A percentile compares a stretch with the other conserved stretches of the same genome.
Evolutionary conservation across 2,797 vertebrate genomes (phyloP).

Genomic region (Stomatorhinus walkeri): DNA sequence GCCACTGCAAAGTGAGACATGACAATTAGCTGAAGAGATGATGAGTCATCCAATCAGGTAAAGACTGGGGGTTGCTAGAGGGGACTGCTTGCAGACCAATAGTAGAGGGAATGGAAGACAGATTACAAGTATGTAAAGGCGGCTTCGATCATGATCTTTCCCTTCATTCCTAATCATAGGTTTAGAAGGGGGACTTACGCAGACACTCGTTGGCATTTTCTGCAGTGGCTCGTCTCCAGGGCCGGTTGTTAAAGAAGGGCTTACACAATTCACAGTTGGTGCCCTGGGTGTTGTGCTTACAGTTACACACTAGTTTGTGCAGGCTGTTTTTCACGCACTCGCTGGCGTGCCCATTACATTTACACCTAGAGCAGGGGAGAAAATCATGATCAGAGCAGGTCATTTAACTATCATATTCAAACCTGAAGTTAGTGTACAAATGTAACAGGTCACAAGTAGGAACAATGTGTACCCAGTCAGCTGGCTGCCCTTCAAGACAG

Average conservation of each 20-base stretch:
- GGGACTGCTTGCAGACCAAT: not conserved
- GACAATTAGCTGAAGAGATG: not conserved
- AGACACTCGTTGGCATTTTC: constrained; percentile 82
- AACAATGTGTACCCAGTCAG: not conserved
- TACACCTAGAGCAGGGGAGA: constrained; percentile 66
- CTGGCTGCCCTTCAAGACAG: not conserved
- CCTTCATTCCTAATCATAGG: not conserved
- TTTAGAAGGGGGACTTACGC: constrained; percentile 58
- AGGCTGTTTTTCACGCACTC: constrained; percentile 70
- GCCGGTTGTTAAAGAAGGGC: constrained; percentile 88
- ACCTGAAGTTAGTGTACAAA: not conserved
- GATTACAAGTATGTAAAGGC: not conserved
- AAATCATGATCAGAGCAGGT: not conserved
- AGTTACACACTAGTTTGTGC: constrained; percentile 74
- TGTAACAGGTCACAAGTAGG: not conserved
- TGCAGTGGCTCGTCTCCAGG: constrained; percentile 81
- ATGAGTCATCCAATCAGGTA: not conserved
- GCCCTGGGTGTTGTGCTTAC: constrained; percentile 88
- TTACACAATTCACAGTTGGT: constrained; percentile 79
- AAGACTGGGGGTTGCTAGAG: not conserved
- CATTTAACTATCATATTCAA: not conserved
- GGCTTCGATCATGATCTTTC: not conserved
- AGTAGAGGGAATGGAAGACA: not conserved
- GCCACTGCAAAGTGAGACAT: not conserved
- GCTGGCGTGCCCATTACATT: constrained; percentile 90